Evolutionary conservation across 2,888 invertebrate genomes (phyloP).

Genomic region (Oeneis ivallda): DNA sequence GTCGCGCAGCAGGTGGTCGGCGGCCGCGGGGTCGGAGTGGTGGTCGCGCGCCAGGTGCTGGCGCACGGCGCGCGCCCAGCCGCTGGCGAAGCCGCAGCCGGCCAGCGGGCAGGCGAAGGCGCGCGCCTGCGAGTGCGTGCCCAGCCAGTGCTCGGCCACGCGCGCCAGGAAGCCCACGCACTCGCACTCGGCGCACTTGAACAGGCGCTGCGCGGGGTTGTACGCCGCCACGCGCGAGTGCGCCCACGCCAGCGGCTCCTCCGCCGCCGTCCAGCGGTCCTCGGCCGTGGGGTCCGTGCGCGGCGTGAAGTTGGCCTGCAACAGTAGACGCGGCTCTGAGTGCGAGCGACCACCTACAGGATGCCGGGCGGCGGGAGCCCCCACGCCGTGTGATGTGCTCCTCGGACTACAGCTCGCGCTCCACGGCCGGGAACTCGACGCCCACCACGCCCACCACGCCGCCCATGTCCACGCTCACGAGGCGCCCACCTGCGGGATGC

Average conservation of each 20-base stretch:
- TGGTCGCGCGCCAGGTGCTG: conserved; percentile 88
- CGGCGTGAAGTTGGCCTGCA: conserved; percentile 82
- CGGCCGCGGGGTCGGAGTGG: conserved; percentile 84
- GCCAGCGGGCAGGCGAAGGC: conserved; percentile 85
- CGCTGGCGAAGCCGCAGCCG: conserved; percentile 88
- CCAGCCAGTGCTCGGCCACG: conserved; percentile 89
- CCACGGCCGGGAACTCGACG: conserved; percentile 74
- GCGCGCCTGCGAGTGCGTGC: conserved; percentile 85
- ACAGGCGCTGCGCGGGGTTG: conserved; percentile 88
- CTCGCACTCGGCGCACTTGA: conserved; percentile 88
- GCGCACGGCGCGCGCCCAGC: conserved; percentile 88
- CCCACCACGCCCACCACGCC: conserved; percentile 61
- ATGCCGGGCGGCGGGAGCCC: too few relatives aligned
- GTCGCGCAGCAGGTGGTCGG: conserved; percentile 84
- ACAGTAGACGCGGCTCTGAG: too few relatives aligned
- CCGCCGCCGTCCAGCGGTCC: conserved; percentile 86
- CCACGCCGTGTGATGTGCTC: conserved; percentile 87
- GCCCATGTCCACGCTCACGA: conserved; percentile 49
- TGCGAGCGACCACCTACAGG: too few relatives aligned
- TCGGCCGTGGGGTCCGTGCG: conserved; percentile 75
- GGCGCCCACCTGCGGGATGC: too few relatives aligned
- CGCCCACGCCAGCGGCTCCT: conserved; percentile 87
- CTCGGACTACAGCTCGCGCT: conserved; percentile 84
- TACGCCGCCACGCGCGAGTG: conserved; percentile 91
- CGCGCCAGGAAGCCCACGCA: conserved; percentile 88